Conservation (phyloP, 2,113 vertebrate genomes). For the Pangasianodon hypophthalmus region DNA sequence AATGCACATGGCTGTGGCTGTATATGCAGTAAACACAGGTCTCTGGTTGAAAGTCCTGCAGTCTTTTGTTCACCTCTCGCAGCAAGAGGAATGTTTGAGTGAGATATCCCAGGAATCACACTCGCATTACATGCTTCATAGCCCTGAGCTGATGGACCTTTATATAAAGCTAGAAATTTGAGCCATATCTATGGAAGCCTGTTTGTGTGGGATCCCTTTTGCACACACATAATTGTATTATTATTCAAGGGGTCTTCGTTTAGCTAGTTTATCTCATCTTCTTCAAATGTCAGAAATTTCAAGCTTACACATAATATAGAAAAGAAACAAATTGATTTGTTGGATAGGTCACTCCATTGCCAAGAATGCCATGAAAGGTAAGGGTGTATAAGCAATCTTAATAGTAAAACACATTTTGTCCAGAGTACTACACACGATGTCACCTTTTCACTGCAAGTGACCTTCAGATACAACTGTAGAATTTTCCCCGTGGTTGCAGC, state of each 20-base stretch:
- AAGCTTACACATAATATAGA: neutral
- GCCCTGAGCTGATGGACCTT: conserved; percentile 43
- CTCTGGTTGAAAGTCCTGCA: neutral
- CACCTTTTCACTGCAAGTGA: no score
- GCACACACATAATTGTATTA: neutral
- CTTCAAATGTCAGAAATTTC: neutral
- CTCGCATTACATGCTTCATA: conserved; percentile 52
- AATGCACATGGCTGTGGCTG: conserved; percentile 22
- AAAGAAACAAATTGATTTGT: neutral
- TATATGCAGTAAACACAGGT: conserved; percentile 6
- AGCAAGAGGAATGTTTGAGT: conserved; percentile 37
- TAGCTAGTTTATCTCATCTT: neutral
- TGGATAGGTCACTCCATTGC: neutral
- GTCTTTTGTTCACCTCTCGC: conserved; percentile 7
- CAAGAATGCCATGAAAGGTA: neutral
- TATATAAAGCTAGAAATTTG: conserved; percentile 42
- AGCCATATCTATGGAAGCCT: conserved; percentile 20
- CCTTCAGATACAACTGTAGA: neutral
- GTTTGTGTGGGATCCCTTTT: conserved; percentile 15
- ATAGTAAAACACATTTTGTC: neutral
- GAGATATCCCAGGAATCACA: conserved; percentile 44
- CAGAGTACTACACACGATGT: neutral
- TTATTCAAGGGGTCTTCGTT: neutral
- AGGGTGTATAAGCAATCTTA: neutral
- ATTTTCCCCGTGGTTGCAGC: neutral